These are phyloP conservation scores for Sorex maritimensis DNA, from an alignment of 2,797 vertebrate species.

Conservation along the genomic window DNA sequence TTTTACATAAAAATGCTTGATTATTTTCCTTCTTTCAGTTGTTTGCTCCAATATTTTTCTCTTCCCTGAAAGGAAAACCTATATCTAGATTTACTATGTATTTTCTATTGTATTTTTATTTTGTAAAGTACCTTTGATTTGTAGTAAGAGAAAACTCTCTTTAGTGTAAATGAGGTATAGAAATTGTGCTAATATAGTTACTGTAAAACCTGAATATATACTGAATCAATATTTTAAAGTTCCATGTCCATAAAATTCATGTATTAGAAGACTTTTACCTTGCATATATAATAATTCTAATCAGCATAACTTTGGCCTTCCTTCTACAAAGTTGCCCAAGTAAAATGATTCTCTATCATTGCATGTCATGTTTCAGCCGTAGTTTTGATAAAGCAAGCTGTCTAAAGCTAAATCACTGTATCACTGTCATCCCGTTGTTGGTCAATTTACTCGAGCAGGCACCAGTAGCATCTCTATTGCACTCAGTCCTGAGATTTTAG, in stretches of 20 bases:
- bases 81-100: neutral
- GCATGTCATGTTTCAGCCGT: slow-evolving; percentile 51
- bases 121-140: slow-evolving; percentile 35
- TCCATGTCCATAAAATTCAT: slow-evolving; percentile 56
- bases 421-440: no score
- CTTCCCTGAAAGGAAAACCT: slow-evolving; percentile 45
- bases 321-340: slow-evolving; percentile 48
- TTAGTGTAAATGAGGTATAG: slow-evolving; percentile 21
- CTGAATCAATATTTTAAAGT: neutral
- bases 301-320: slow-evolving; percentile 73
- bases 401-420: slow-evolving; percentile 43
- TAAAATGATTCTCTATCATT: slow-evolving; percentile 66
- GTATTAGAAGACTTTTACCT: slow-evolving; percentile 72
- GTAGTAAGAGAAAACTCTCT: slow-evolving; percentile 31
- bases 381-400: slow-evolving; percentile 68
- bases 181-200: neutral
- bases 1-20: neutral
- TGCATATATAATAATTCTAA: slow-evolving; percentile 59
- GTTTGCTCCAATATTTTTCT: neutral
- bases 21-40: neutral
- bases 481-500: no score
- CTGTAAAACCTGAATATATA: neutral
- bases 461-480: no score
- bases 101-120: slow-evolving; percentile 24
- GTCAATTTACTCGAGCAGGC: no score